phyloP scores from a whole-genome alignment of 2,113 vertebrate genomes.

The Hippocampus guttulatus region DNA sequence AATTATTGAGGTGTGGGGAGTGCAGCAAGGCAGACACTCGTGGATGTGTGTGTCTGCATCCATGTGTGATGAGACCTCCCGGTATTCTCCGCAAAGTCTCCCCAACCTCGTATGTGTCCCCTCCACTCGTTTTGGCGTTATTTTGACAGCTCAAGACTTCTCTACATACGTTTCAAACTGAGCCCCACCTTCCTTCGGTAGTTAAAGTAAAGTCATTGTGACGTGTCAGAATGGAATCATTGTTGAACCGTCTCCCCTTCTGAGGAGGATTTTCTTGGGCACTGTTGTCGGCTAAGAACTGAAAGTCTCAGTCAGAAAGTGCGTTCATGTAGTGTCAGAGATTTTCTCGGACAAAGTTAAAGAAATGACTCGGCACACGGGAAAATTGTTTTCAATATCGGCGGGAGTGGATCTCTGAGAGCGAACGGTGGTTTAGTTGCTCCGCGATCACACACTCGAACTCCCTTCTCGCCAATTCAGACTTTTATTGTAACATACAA shows the following conservation, averaged over 20 bases:
- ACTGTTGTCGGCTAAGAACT: too few species aligned
- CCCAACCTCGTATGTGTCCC: slow-evolving; percentile 15
- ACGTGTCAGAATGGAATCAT: neutral
- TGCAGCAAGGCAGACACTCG: slow-evolving; percentile 53
- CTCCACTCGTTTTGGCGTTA: neutral
- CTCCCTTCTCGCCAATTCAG: too few species aligned
- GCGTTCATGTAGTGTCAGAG: too few species aligned
- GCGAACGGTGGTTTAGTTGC: too few species aligned
- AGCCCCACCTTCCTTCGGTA: neutral
- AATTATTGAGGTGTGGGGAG: slow-evolving; percentile 72
- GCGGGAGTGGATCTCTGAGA: too few species aligned
- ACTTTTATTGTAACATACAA: too few species aligned
- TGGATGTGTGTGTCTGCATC: slow-evolving; percentile 37
- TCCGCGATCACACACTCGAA: too few species aligned
- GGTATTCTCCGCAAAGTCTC: slow-evolving; percentile 36
- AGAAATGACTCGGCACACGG: too few species aligned
- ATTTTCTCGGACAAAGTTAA: too few species aligned
- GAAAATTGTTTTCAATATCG: too few species aligned
- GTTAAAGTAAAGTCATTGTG: neutral
- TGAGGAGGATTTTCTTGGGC: too few species aligned
- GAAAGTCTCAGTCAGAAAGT: too few species aligned
- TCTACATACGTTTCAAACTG: neutral
- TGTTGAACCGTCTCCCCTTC: neutral
- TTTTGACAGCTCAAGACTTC: neutral
- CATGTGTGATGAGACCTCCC: slow-evolving; percentile 51